phyloP scores from a whole-genome alignment of 2,113 vertebrate species.

The Setophaga coronata region DNA sequence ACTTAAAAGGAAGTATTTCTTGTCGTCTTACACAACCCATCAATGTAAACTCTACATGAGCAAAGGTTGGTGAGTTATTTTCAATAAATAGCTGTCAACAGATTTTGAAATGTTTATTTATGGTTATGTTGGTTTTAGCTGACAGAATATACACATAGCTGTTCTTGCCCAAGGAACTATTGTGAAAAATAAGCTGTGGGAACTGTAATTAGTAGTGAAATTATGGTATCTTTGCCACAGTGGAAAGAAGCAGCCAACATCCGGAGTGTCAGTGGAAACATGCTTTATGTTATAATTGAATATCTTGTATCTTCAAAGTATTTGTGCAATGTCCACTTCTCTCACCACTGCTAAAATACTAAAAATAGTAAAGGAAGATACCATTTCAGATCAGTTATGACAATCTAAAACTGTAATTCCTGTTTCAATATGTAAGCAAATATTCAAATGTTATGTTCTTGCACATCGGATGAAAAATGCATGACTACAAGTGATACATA shows the following conservation, averaged over 20 bases:
- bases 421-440: background rate
- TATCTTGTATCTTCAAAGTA: background rate
- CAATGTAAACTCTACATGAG: background rate
- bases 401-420: background rate
- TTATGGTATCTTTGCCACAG: background rate
- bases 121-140: background rate
- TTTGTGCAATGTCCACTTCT: background rate
- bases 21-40: background rate
- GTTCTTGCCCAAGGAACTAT: background rate
- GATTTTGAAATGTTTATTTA: background rate
- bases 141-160: background rate
- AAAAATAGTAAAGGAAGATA: background rate
- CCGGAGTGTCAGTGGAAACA: background rate
- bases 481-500: background rate
- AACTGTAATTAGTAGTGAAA: background rate
- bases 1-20: background rate
- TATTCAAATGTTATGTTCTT: background rate
- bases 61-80: background rate
- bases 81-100: background rate
- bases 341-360: background rate
- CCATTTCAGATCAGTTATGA: background rate
- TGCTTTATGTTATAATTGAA: background rate
- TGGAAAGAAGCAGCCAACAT: background rate
- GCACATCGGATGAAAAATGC: background rate
- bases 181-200: background rate